Base-by-base conservation (phyloP, 2,113 vertebrate species). In the Sinocyclocheilus maitianheensis region DNA sequence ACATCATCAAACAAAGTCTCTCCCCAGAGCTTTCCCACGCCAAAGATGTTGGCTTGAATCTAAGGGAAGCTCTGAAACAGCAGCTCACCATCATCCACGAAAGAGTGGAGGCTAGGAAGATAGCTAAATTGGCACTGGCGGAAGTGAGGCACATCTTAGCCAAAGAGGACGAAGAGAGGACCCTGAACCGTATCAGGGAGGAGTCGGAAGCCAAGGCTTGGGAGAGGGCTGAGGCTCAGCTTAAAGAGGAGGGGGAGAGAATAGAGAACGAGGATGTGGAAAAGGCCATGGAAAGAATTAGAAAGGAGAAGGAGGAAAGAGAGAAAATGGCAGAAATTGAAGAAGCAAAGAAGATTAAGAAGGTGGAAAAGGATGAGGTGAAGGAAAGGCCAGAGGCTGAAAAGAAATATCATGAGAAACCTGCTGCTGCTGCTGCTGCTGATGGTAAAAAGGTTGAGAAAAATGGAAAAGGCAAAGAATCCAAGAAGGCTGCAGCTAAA, bases 11-110 rank as follows among this genome's bases (percentile, higher is more conserved):
- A 4, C 48, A 76, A 87, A 90, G 40, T 79, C 88, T 85, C 76
- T 80, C 84, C 88, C 84, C 86, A 94, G 95, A 94, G 83, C 88
- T 79, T 53, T 46, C 89, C 81, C 30, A 89, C 12, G 46, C 89
- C 71, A 93, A 89, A 87, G 93, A 93, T 1, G 90, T 91, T 55
- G 94, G 93, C 78, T 80, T 86, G 92, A 97, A 96, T 93, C 95
- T 95, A 13, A 96, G 96, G 91, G 97, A 98, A 88, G 94, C 92
- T 75, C 88, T 96, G 84, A 97, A 96, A 94, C 96, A 97, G 92
- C 95, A 97, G 9, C 90, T 95, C 85, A 93, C 94, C 91, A 95
- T 96, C 88, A 94, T 95, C 91, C 96, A 95, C 30, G 96, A 96
- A 83, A 96, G 96, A 40, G 90, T 94, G 46, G 93, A 95, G 84